These are phyloP conservation scores for Aptenodytes patagonicus DNA, from an alignment of 2,113 vertebrate genomes.

Conservation along the genomic window DNA sequence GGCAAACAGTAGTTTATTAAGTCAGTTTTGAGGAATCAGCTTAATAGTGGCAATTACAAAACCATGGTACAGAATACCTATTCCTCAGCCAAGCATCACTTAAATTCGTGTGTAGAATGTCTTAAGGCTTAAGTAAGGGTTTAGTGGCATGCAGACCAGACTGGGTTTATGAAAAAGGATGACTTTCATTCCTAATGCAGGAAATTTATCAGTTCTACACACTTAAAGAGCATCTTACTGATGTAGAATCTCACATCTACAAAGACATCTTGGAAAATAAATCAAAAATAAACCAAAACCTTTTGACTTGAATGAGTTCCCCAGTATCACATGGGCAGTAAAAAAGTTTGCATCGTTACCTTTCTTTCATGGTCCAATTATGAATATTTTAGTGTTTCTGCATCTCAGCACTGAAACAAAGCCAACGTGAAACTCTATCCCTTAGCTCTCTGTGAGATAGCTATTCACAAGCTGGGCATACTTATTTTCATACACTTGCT, in stretches of 20 bases:
- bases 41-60: not conserved
- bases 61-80: not conserved
- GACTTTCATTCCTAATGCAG: not conserved
- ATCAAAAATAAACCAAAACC: not conserved
- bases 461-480: conserved; percentile 62
- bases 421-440: not conserved
- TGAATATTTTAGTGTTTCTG: conserved; percentile 34
- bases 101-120: not conserved
- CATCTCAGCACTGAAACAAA: conserved; percentile 45
- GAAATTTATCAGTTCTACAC: not conserved
- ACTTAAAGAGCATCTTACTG: not conserved
- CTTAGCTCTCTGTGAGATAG: conserved; percentile 18
- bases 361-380: conserved; percentile 1
- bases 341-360: not conserved
- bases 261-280: not conserved
- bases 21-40: not conserved
- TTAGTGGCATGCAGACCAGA: not conserved
- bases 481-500: conserved; percentile 72
- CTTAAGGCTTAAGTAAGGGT: not conserved
- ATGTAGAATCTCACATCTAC: not conserved
- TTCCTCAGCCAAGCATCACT: not conserved
- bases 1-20: not conserved
- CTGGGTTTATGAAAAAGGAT: not conserved
- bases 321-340: not conserved
- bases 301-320: not conserved